Evolutionary conservation across 2,888 invertebrate genomes (phyloP).

Genomic region (Lycophotia porphyrea): DNA sequence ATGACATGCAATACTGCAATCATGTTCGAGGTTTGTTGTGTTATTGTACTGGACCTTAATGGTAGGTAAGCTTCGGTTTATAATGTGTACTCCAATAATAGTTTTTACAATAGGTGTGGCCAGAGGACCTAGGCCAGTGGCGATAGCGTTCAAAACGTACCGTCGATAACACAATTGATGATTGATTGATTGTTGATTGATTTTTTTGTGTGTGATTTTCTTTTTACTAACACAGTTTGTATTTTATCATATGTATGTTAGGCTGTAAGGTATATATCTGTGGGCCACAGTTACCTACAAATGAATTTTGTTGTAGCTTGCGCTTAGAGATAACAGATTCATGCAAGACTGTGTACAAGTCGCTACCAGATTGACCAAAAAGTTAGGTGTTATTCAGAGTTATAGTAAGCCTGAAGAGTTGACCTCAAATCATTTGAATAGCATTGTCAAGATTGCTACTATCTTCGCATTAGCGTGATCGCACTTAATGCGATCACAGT

Average conservation of each 20-base stretch:
- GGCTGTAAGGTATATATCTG: too few relatives aligned
- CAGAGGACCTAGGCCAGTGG: background rate
- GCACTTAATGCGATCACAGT: background rate
- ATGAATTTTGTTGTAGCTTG: too few relatives aligned
- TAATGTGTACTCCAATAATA: background rate
- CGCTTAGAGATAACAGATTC: background rate
- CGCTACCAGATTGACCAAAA: background rate
- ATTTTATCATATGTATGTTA: too few relatives aligned
- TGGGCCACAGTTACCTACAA: too few relatives aligned
- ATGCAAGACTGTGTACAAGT: background rate
- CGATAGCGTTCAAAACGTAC: too few relatives aligned
- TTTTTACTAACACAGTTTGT: too few relatives aligned
- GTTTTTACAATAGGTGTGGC: background rate
- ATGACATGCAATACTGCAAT: slow-evolving; percentile 55
- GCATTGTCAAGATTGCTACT: background rate
- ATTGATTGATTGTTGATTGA: too few relatives aligned
- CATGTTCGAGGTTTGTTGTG: slow-evolving; percentile 6
- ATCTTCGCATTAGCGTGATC: background rate
- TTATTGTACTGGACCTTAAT: slow-evolving; percentile 12
- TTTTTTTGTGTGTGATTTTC: too few relatives aligned
- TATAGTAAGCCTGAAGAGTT: background rate
- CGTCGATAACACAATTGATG: too few relatives aligned
- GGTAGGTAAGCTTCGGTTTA: background rate
- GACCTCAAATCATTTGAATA: background rate
- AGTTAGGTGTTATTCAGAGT: background rate